phyloP scores from a whole-genome alignment of 2,888 invertebrate species.

The Calameuta idolon region DNA sequence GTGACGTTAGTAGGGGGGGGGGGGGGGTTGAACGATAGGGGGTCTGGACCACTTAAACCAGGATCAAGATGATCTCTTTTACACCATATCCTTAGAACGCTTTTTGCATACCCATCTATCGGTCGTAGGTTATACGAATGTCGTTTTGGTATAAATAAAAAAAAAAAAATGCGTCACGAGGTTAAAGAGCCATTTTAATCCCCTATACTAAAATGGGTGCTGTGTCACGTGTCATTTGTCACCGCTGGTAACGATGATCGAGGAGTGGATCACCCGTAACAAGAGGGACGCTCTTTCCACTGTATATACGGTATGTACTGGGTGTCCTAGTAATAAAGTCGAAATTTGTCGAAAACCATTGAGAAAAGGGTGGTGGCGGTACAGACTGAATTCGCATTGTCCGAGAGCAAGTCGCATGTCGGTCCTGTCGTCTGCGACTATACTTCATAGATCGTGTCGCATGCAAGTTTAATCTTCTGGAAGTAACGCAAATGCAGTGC shows the following conservation, averaged over 20 bases:
- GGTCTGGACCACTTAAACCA: not conserved
- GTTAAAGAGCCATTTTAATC: not conserved
- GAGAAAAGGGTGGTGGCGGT: not conserved
- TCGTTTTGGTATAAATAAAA: not conserved
- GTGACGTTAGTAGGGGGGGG: not conserved
- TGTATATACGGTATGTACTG: not conserved
- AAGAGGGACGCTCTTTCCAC: not conserved
- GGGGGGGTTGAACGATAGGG: not conserved
- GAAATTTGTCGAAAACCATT: constrained; percentile 41
- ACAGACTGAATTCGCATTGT: constrained; percentile 39
- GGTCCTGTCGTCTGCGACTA: constrained; percentile 50
- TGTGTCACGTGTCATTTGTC: not conserved
- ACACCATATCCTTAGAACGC: not conserved
- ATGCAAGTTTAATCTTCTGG: constrained; percentile 65
- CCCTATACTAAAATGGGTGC: not conserved
- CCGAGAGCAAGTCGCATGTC: constrained; percentile 60
- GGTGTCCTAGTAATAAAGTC: constrained; percentile 41
- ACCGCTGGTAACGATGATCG: not conserved
- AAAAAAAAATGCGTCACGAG: not conserved
- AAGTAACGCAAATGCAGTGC: constrained; percentile 62
- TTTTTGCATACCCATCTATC: not conserved
- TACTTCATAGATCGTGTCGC: constrained; percentile 53
- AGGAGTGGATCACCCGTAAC: not conserved
- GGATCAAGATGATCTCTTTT: not conserved
- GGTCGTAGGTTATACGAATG: not conserved